Conservation (phyloP, 2,888 invertebrate species). For the Netelia fuscicornis region DNA sequence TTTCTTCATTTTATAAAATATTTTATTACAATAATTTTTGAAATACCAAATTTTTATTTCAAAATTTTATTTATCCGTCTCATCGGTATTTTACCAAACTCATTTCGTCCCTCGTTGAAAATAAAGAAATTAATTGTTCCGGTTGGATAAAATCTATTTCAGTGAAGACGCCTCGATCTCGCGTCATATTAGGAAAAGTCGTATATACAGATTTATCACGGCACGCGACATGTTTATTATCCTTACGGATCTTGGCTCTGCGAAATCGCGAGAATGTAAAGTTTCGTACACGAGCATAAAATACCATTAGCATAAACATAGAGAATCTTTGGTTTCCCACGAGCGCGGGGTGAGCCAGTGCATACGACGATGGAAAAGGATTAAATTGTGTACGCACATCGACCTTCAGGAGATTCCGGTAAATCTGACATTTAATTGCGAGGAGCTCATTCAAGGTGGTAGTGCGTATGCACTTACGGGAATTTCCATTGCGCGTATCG, state of each 20-base stretch:
- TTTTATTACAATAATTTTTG: too few species aligned
- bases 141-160: not conserved
- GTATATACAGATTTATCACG: constrained; percentile 37
- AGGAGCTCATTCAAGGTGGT: constrained; percentile 65
- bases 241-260: constrained; percentile 35
- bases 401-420: constrained; percentile 68
- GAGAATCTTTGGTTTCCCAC: constrained; percentile 58
- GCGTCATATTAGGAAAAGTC: constrained; percentile 21
- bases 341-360: constrained; percentile 6
- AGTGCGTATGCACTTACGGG: not conserved
- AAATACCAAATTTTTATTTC: not conserved
- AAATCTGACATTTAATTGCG: constrained; percentile 69
- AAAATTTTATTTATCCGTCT: not conserved
- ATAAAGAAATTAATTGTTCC: not conserved
- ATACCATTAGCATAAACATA: constrained; percentile 68
- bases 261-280: constrained; percentile 11
- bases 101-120: not conserved
- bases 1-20: too few species aligned
- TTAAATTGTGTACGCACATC: constrained; percentile 63
- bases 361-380: constrained; percentile 54
- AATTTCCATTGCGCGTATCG: constrained; percentile 4
- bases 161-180: too few species aligned
- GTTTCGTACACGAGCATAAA: constrained; percentile 50
- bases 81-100: not conserved
- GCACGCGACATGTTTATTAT: constrained; percentile 51